Conservation (phyloP, 1,140 invertebrate species). For the Geopemphigus sp. region DNA sequence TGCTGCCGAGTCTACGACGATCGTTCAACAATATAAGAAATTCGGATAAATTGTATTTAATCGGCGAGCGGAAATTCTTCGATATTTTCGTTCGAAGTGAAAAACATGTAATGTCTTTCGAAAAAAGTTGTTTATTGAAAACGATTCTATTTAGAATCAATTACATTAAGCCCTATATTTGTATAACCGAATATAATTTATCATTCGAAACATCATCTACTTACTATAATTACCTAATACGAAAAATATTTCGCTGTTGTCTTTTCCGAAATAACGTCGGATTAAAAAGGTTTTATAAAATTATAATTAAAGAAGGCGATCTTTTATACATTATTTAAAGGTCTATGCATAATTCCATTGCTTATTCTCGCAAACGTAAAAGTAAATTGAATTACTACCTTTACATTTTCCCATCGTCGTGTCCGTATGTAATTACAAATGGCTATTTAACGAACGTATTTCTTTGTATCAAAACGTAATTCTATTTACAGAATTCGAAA, state of each 20-base stretch:
- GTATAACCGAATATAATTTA: conserved; percentile 2
- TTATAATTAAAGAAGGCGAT: not conserved
- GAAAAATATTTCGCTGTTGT: not conserved
- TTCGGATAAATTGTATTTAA: too few relatives aligned
- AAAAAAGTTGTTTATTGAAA: not conserved
- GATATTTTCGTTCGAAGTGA: not conserved
- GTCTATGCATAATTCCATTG: not conserved
- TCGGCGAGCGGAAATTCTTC: too few relatives aligned
- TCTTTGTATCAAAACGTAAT: not conserved
- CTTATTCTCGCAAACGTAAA: not conserved
- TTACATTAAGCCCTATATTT: not conserved
- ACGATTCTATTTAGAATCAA: not conserved
- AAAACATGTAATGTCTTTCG: not conserved
- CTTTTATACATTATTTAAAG: not conserved
- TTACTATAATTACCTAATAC: not conserved
- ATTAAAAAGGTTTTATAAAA: not conserved
- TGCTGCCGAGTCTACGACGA: too few relatives aligned
- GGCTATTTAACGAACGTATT: not conserved
- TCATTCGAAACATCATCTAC: not conserved
- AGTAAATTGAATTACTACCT: not conserved
- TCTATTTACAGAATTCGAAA: not conserved
- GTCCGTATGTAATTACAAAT: not conserved
- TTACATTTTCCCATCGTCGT: not conserved
- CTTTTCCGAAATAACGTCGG: not conserved
- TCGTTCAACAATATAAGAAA: too few relatives aligned